Evolutionary conservation across 2,797 vertebrate species (phyloP).

Genomic region (Aplochiton taeniatus): DNA sequence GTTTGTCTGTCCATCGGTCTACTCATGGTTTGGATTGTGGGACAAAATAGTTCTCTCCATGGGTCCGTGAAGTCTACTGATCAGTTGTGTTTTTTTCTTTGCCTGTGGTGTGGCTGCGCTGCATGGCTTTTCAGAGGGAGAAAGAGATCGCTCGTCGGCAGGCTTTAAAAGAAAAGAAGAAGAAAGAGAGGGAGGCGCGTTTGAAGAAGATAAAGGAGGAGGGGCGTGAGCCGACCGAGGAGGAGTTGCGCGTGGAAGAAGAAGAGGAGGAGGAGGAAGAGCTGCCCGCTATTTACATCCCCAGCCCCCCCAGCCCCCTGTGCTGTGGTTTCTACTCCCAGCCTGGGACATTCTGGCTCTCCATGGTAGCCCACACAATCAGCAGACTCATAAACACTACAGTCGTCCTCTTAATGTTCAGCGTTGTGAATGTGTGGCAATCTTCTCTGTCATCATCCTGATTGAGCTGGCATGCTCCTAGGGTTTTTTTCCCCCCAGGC

Average conservation of each 20-base stretch:
- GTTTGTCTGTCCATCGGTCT: background rate
- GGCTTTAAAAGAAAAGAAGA: slow-evolving; percentile 68
- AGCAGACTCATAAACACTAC: slow-evolving; percentile 6
- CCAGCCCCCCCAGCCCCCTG: slow-evolving; percentile 82
- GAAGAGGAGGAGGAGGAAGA: slow-evolving; percentile 72
- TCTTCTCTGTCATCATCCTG: too few species aligned
- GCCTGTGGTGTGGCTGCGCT: too few species aligned
- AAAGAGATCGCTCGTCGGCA: slow-evolving; percentile 74
- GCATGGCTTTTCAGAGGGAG: slow-evolving; percentile 82
- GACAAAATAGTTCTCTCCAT: slow-evolving; percentile 29
- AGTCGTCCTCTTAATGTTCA: background rate
- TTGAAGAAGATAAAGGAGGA: slow-evolving; percentile 63
- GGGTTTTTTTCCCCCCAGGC: too few species aligned
- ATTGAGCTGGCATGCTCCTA: too few species aligned
- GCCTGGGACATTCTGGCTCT: slow-evolving; percentile 90
- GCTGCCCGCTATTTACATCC: slow-evolving; percentile 78
- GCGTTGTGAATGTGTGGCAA: too few species aligned
- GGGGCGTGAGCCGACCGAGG: slow-evolving; percentile 38
- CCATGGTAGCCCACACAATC: slow-evolving; percentile 76
- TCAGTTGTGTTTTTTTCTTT: background rate
- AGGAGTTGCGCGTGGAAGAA: slow-evolving; percentile 57
- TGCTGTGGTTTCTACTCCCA: slow-evolving; percentile 89
- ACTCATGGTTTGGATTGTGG: too few species aligned
- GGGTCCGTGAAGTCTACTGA: background rate
- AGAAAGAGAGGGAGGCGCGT: slow-evolving; percentile 58